Conservation (phyloP, 2,797 vertebrate species). For the Allobates femoralis region DNA sequence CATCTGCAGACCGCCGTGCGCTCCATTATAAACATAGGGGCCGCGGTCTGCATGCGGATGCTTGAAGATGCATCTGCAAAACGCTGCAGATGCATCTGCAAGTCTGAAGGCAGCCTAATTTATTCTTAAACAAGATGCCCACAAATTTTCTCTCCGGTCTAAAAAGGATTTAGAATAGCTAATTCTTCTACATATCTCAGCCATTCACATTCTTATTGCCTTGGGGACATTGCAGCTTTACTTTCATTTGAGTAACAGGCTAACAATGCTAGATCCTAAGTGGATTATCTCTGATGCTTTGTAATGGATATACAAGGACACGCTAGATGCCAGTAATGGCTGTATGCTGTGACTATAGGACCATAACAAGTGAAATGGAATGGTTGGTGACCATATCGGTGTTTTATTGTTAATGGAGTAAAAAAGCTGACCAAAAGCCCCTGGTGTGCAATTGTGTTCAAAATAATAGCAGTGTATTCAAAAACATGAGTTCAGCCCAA, state of each 20-base stretch:
- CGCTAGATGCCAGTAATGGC: constrained; percentile 3
- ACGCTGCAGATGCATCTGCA: too few species aligned
- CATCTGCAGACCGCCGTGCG: too few species aligned
- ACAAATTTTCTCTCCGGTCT: constrained; percentile 15
- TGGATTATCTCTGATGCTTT: constrained; percentile 43
- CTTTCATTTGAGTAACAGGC: constrained; percentile 28
- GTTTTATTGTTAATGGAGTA: background rate
- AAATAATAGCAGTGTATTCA: too few species aligned
- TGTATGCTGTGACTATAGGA: background rate
- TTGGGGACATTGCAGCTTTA: constrained; percentile 25
- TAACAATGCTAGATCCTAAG: constrained; percentile 21
- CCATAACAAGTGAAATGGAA: background rate
- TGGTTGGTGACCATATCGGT: background rate
- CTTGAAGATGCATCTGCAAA: too few species aligned
- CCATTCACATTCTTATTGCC: constrained; percentile 42
- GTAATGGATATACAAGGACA: constrained; percentile 31
- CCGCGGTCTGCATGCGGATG: too few species aligned
- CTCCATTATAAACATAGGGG: too few species aligned
- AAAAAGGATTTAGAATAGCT: constrained; percentile 47
- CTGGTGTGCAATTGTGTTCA: too few species aligned
- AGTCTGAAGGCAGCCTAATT: too few species aligned
- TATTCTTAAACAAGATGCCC: constrained; percentile 47
- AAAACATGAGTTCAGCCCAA: too few species aligned
- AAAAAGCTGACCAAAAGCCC: background rate
- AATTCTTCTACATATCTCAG: constrained; percentile 41